These are phyloP conservation scores for Mus minutoides DNA, from an alignment of 2,797 vertebrate species.

Conservation along the genomic window DNA sequence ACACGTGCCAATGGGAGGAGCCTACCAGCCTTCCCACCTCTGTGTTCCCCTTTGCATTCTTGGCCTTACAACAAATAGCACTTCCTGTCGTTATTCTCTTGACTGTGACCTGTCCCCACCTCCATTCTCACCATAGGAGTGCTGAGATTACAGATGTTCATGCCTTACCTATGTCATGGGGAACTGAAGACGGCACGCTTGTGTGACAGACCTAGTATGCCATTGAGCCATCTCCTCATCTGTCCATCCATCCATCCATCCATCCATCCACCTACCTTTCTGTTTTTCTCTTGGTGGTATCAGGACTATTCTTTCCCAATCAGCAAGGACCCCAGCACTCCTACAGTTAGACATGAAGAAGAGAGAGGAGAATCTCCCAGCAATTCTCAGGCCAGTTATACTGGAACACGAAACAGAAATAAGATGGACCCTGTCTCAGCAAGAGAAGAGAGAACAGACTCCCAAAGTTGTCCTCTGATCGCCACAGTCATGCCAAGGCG, in stretches of 20 bases:
- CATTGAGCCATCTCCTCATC: background rate
- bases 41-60: rapidly evolving
- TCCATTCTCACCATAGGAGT: background rate
- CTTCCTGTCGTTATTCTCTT: rapidly evolving
- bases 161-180: background rate
- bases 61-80: rapidly evolving
- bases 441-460: background rate
- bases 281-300: background rate
- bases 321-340: background rate
- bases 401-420: background rate
- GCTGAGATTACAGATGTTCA: background rate
- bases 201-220: no score
- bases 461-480: background rate
- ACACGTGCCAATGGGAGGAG: rapidly evolving
- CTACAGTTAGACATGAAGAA: background rate
- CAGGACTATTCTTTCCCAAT: background rate
- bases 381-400: background rate
- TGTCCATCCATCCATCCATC: background rate
- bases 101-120: background rate
- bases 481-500: background rate
- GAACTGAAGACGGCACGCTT: background rate
- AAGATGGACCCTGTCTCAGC: background rate
- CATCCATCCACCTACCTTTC: background rate
- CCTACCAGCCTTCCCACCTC: background rate
- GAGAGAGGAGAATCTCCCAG: background rate